Conservation (phyloP, 2,797 vertebrate species). For the Danio tinwini region DNA sequence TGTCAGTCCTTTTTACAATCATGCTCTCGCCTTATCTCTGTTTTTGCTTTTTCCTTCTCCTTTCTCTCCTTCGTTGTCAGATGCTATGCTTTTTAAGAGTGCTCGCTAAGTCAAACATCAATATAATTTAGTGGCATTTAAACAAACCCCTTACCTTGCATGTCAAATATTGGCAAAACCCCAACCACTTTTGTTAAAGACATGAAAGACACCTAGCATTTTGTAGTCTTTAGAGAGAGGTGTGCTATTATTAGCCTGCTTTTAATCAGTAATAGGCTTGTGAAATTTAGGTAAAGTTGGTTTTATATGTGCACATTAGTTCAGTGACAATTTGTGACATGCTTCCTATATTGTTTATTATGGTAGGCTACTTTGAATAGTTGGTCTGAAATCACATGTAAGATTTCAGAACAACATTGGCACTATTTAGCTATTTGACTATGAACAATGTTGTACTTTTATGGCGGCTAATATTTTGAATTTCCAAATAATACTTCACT, state of each 20-base stretch:
- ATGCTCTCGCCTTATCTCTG: not conserved
- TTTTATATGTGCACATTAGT: no score
- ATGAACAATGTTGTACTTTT: no score
- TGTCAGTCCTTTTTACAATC: conserved; percentile 19
- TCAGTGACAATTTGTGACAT: no score
- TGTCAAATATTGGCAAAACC: not conserved
- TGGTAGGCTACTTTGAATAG: no score
- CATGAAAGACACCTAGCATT: not conserved
- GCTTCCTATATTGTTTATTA: no score
- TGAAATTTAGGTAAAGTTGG: no score
- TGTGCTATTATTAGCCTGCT: not conserved
- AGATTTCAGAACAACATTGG: no score
- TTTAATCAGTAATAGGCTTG: not conserved
- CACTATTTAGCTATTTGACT: no score
- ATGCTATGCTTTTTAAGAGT: conserved; percentile 13
- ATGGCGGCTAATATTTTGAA: no score
- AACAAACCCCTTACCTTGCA: not conserved
- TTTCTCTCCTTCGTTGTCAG: not conserved
- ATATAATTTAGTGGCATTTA: not conserved
- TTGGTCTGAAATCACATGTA: no score
- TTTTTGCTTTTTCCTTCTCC: not conserved
- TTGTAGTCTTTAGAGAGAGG: not conserved
- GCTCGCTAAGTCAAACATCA: not conserved
- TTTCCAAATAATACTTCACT: no score
- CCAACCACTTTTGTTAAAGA: no score